These are phyloP conservation scores for Anarhynchus alexandrinus DNA, from an alignment of 2,113 vertebrate genomes.

Conservation along the genomic window DNA sequence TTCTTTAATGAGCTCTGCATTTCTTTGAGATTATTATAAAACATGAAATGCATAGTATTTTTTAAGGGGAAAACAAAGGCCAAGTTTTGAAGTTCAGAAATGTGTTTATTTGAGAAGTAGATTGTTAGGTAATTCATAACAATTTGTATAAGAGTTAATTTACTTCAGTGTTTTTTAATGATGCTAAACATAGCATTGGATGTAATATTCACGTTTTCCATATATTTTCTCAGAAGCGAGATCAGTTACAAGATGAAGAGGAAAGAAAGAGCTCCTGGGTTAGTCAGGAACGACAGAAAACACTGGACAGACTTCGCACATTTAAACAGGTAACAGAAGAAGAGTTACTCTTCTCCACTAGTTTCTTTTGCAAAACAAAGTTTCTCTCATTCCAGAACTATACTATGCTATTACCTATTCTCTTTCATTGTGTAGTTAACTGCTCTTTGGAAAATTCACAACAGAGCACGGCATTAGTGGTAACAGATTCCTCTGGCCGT, in stretches of 20 bases:
- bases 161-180: background rate
- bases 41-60: background rate
- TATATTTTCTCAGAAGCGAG: constrained; percentile 69
- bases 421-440: background rate
- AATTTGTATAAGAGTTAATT: background rate
- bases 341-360: background rate
- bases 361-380: background rate
- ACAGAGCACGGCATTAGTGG: background rate
- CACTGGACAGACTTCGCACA: constrained; percentile 90
- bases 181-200: background rate
- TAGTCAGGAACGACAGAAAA: constrained; percentile 91
- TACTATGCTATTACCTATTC: background rate
- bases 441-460: background rate
- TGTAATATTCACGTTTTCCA: background rate
- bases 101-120: background rate
- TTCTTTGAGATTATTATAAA: background rate
- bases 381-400: background rate
- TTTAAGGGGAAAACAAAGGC: background rate
- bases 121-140: background rate
- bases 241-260: constrained; percentile 86
- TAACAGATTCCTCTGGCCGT: background rate
- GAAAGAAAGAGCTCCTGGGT: constrained; percentile 83
- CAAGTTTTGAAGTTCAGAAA: background rate
- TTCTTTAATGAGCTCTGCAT: background rate
- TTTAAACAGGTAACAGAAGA: constrained; percentile 87